Conservation (phyloP, 2,797 vertebrate species). For the Ctenochaetus hawaiiensis region DNA sequence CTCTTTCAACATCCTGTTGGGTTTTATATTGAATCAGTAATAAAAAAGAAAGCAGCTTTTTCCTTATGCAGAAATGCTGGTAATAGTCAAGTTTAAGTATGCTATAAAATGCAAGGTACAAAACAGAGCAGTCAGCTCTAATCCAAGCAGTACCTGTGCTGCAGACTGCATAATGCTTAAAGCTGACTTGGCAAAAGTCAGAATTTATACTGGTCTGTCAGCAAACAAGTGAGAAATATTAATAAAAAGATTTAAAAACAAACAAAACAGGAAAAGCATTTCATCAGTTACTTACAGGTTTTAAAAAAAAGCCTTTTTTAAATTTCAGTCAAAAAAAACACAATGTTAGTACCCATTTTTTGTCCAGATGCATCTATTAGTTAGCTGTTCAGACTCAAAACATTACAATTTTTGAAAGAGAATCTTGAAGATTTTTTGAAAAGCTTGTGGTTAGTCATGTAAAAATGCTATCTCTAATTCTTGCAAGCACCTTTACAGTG, state of each 20-base stretch:
- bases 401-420: neutral
- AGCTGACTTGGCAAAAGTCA: slow-evolving; percentile 63
- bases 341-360: neutral
- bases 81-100: slow-evolving; percentile 36
- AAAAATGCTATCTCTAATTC: too few species aligned
- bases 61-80: neutral
- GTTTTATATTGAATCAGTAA: slow-evolving; percentile 37
- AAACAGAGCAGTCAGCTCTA: slow-evolving; percentile 66
- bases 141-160: slow-evolving; percentile 53
- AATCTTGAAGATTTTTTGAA: neutral
- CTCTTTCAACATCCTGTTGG: slow-evolving; percentile 34
- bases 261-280: slow-evolving; percentile 27
- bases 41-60: slow-evolving; percentile 6
- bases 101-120: slow-evolving; percentile 47
- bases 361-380: neutral
- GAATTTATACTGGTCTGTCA: slow-evolving; percentile 50
- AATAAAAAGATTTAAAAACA: slow-evolving; percentile 43
- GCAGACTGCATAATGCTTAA: slow-evolving; percentile 59
- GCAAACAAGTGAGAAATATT: slow-evolving; percentile 67
- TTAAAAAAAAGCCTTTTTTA: neutral
- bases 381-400: neutral
- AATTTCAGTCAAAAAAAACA: neutral
- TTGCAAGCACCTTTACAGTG: too few species aligned
- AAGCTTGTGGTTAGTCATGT: too few species aligned
- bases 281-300: slow-evolving; percentile 19